These are phyloP conservation scores for Phrynocephalus guinanensis DNA, from an alignment of 2,797 vertebrate genomes.

Conservation along the genomic window DNA sequence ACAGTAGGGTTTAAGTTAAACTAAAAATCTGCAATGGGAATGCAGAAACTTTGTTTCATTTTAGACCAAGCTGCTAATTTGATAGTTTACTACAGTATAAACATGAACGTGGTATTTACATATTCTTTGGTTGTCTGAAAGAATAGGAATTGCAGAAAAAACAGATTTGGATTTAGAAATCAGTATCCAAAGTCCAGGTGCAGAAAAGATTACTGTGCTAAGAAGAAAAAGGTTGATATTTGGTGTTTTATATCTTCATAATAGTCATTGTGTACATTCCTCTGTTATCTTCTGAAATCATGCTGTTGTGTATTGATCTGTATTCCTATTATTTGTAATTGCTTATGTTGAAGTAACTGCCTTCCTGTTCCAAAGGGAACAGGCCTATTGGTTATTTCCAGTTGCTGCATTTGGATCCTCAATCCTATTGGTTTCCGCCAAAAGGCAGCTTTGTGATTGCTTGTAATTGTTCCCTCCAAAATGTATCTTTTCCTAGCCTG, in stretches of 20 bases:
- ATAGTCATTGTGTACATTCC: not conserved
- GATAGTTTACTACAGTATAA: conserved; percentile 41
- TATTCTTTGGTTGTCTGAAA: conserved; percentile 50
- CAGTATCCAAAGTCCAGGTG: conserved; percentile 5
- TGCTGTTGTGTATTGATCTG: too few species aligned
- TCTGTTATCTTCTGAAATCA: not conserved
- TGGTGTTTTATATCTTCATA: conserved; percentile 37
- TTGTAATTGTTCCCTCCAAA: too few species aligned
- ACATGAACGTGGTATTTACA: conserved; percentile 59
- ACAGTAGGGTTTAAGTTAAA: conserved; percentile 74
- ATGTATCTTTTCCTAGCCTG: too few species aligned
- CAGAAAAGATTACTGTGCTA: conserved; percentile 12
- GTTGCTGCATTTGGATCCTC: too few species aligned
- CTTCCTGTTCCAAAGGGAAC: too few species aligned
- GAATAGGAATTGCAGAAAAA: conserved; percentile 18
- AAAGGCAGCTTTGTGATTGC: too few species aligned
- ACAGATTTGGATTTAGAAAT: conserved; percentile 43
- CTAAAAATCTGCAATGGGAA: conserved; percentile 66
- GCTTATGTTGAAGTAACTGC: too few species aligned
- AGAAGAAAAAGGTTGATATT: not conserved
- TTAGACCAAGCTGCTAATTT: conserved; percentile 53
- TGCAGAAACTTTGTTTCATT: conserved; percentile 66
- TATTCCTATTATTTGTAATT: too few species aligned
- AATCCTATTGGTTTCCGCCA: too few species aligned
- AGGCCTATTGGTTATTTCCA: too few species aligned